phyloP scores from a whole-genome alignment of 2,888 invertebrate species.

The Microctonus hyperodae region DNA sequence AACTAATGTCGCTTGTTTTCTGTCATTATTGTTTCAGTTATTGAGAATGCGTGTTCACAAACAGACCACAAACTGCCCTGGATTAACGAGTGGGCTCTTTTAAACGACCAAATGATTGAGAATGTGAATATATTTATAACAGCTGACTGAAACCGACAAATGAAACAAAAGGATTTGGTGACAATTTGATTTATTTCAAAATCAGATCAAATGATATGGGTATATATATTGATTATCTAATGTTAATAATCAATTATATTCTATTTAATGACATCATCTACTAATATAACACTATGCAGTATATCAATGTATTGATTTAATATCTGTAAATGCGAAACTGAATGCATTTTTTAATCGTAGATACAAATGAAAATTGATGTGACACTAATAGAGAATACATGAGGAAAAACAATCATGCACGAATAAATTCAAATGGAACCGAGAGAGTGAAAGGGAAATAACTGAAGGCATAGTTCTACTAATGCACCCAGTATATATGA shows the following conservation, averaged over 20 bases:
- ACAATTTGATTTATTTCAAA: too few species aligned
- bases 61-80: not conserved
- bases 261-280: not conserved
- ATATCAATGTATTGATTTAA: not conserved
- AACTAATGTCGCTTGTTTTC: not conserved
- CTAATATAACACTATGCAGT: too few species aligned
- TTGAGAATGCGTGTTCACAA: not conserved
- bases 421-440: too few species aligned
- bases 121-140: too few species aligned
- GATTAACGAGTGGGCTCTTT: too few species aligned
- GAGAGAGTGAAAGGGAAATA: too few species aligned
- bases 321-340: slow-evolving; percentile 34
- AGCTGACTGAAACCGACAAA: too few species aligned
- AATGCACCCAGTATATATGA: slow-evolving; percentile 48
- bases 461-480: slow-evolving; percentile 13
- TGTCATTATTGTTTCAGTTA: not conserved
- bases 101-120: too few species aligned
- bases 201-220: too few species aligned
- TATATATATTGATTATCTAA: too few species aligned
- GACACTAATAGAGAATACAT: slow-evolving; percentile 10
- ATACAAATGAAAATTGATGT: slow-evolving; percentile 34
- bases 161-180: too few species aligned
- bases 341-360: slow-evolving; percentile 47
- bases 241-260: not conserved
- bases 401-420: not conserved